A percentile compares a stretch with the other conserved stretches of the same genome.
phyloP scores from a whole-genome alignment of 1,140 invertebrate species.

The Vanessa atalanta region DNA sequence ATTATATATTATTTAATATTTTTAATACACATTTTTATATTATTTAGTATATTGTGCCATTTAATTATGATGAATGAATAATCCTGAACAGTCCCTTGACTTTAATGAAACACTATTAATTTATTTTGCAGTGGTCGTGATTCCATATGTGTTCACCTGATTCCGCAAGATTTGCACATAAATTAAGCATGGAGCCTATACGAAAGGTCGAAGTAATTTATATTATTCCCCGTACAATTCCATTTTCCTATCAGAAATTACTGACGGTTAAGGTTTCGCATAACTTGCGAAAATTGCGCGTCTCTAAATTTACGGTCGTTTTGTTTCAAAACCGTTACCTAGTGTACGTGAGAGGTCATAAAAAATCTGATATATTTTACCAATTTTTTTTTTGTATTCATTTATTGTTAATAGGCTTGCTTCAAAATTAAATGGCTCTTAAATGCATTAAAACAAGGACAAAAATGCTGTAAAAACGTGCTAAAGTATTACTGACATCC shows the following conservation, averaged over 20 bases:
- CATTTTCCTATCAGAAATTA: conserved; percentile 75
- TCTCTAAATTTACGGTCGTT: conserved; percentile 47
- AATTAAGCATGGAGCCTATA: conserved; percentile 64
- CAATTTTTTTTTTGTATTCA: conserved; percentile 21
- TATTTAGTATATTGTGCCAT: too few relatives aligned
- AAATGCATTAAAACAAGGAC: not conserved
- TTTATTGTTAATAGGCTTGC: not conserved
- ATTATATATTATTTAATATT: too few relatives aligned
- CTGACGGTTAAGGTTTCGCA: conserved; percentile 68
- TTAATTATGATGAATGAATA: too few relatives aligned
- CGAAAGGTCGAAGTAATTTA: conserved; percentile 64
- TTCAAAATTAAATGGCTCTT: not conserved
- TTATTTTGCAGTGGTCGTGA: not conserved
- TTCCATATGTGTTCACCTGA: conserved; percentile 36
- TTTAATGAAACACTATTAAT: not conserved
- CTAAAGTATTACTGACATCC: too few relatives aligned
- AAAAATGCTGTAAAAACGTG: too few relatives aligned
- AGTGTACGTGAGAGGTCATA: conserved; percentile 26
- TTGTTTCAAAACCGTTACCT: conserved; percentile 41
- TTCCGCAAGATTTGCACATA: conserved; percentile 39
- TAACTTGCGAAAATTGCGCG: conserved; percentile 67
- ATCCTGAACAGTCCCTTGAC: not conserved
- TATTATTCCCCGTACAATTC: conserved; percentile 74
- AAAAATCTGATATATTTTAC: conserved; percentile 30
- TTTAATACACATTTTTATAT: too few relatives aligned